Evolutionary conservation across 2,888 invertebrate genomes (phyloP).

Genomic region (Ramazzottius varieornatus): DNA sequence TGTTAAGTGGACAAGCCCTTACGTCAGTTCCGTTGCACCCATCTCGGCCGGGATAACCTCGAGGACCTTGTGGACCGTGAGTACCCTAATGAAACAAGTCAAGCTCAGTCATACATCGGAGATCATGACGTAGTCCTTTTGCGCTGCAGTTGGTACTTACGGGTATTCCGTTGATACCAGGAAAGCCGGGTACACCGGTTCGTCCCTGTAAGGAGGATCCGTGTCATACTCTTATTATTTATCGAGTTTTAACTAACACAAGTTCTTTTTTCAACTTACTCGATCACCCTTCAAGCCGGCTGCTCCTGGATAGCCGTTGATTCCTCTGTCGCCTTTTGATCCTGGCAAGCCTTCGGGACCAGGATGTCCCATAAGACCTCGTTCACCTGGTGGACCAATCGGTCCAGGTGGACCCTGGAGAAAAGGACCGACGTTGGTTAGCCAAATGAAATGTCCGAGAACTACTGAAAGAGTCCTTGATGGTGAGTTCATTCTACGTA

Average conservation of each 20-base stretch:
- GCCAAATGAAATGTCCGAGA: not conserved
- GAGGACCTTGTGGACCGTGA: constrained; percentile 15
- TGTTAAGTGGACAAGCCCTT: too few species aligned
- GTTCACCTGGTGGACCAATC: not conserved
- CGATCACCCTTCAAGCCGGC: not conserved
- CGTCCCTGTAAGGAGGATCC: constrained; percentile 32
- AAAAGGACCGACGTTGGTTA: not conserved
- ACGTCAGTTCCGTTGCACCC: constrained; percentile 23
- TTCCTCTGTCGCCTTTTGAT: not conserved
- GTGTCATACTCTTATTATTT: not conserved
- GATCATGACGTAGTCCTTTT: constrained; percentile 5
- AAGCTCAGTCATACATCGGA: constrained; percentile 11
- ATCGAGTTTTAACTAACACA: too few species aligned
- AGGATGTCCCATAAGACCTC: not conserved
- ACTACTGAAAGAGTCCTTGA: not conserved
- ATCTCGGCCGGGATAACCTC: constrained; percentile 20
- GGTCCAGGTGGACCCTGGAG: not conserved
- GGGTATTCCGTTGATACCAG: constrained; percentile 44
- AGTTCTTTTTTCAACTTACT: not conserved
- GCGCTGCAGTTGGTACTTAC: constrained; percentile 17
- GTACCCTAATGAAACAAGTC: constrained; percentile 8
- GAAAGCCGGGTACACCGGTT: constrained; percentile 59
- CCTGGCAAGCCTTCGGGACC: not conserved
- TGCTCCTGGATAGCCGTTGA: not conserved
- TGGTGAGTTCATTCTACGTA: not conserved